phyloP scores from a whole-genome alignment of 1,140 invertebrate genomes.

The Anoplolepis gracilipes region DNA sequence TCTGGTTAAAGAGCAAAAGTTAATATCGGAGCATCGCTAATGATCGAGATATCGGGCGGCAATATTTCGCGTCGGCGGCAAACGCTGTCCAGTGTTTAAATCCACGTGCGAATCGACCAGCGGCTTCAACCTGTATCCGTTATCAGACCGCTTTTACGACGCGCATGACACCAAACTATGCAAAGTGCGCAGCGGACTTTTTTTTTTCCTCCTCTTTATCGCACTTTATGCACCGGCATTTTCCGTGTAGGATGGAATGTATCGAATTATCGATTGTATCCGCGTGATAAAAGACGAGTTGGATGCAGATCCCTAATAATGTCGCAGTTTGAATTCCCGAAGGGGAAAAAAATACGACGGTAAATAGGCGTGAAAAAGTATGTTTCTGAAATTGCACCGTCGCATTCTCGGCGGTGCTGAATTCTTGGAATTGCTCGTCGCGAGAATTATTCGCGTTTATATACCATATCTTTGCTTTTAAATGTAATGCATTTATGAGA shows the following conservation, averaged over 20 bases:
- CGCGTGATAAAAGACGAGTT: background rate
- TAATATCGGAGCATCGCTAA: conserved; percentile 20
- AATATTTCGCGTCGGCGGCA: background rate
- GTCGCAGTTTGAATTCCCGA: conserved; percentile 1
- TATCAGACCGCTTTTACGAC: background rate
- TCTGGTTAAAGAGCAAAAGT: background rate
- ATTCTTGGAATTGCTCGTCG: conserved; percentile 1
- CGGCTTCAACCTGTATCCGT: background rate
- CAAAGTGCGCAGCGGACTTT: background rate
- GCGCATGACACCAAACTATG: background rate
- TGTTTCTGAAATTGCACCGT: background rate
- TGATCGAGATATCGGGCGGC: conserved; percentile 11
- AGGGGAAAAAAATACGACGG: background rate
- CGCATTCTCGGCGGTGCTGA: background rate
- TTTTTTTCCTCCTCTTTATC: background rate
- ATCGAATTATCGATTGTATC: background rate
- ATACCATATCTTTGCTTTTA: background rate
- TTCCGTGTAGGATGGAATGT: background rate
- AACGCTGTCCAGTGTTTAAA: conserved; percentile 22
- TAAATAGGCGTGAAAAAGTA: background rate
- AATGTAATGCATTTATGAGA: background rate
- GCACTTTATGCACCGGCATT: background rate
- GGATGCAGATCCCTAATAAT: background rate
- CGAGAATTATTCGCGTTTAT: background rate
- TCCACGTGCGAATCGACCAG: conserved; percentile 56